Base-by-base conservation (phyloP, 2,113 vertebrate genomes). In the Ophiodon elongatus region DNA sequence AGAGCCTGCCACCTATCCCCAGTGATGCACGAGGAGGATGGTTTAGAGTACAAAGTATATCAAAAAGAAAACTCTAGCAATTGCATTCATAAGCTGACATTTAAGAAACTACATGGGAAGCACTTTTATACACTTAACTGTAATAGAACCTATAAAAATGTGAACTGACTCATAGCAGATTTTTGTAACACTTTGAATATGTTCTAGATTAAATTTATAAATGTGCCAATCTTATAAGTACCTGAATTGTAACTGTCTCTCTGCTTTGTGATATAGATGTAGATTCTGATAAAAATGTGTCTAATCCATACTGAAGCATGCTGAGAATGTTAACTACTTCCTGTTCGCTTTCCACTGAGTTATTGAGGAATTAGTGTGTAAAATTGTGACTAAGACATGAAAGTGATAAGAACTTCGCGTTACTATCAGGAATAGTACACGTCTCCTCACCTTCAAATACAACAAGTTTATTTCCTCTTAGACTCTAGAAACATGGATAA, bases 211-310 rank as follows among this genome's bases (percentile, higher is more conserved):
- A 41, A 25, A 62, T 8, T 21, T 47, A 27, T 4, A 57, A 39
- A 80, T 29, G 77, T 89, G 85, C 82, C 79, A 75, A 86, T 80
- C 11, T 29, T 70, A 9, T 27, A 45, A n/a, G 45, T 73, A 74
- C 13, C 10, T 1, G 35, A 2, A 17, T 33, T 50, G 4, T 9
- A 50, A 33, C n/a, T 29, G 4, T 70, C 1, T 21, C 15, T 39
- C 6, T 54, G 2, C 10, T 14, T 4, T 70, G 17, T 41, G 1
- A 29, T 19, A 39, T 50, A n/a, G n/a, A 57, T 56, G 52, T 66
- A 62, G 6, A 4, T 43, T 71, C 5, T 13, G 6, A 17, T 47
- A 6, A 43, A 59, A 23, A 56, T 15, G 6, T 21, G 27, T 35
- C 21, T 35, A 9, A 52, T 29, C 25, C 10, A 50, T 62, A 64